phyloP scores from a whole-genome alignment of 2,888 invertebrate genomes.

The Pelosia muscerda region DNA sequence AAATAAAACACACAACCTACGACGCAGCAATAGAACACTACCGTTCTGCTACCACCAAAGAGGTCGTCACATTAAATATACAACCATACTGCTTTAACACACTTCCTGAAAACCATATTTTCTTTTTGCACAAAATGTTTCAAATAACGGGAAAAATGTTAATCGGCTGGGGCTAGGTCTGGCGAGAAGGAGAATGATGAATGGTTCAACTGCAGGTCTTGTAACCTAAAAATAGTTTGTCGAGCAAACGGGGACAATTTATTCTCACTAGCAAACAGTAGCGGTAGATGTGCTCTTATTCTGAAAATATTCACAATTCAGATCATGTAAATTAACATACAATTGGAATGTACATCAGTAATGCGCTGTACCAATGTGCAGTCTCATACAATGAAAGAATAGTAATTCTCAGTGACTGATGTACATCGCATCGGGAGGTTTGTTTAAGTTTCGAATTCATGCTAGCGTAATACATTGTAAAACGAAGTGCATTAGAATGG shows the following conservation, averaged over 20 bases:
- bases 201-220: neutral
- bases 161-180: neutral
- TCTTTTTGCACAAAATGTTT: neutral
- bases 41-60: neutral
- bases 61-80: neutral
- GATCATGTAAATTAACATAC: conserved; percentile 8
- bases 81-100: no score
- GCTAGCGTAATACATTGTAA: neutral
- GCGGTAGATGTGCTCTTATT: neutral
- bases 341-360: conserved; percentile 28
- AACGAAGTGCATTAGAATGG: neutral
- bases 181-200: neutral
- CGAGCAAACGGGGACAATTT: conserved; percentile 10
- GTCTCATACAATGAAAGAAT: neutral
- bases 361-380: neutral
- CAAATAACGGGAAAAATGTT: neutral
- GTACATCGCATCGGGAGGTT: neutral
- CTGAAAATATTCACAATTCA: neutral
- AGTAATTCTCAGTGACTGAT: neutral
- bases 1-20: neutral
- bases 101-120: neutral
- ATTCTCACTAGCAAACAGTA: conserved; percentile 6
- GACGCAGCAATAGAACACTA: neutral
- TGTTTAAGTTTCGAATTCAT: neutral
- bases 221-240: neutral